Evolutionary conservation across 2,888 invertebrate genomes (phyloP).

Genomic region (Conistra vaccinii): DNA sequence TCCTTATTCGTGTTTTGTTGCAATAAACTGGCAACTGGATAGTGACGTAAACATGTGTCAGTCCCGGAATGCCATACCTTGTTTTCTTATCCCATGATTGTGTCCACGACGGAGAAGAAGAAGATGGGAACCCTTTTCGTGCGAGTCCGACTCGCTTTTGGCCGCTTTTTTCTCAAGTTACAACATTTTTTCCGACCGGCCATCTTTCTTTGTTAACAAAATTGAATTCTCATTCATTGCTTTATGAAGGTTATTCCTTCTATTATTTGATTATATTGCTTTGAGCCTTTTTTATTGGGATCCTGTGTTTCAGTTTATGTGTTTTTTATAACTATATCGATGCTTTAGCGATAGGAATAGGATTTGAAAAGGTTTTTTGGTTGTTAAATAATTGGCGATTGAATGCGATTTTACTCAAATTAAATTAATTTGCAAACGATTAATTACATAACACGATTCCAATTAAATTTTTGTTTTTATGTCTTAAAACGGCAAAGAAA

Average conservation of each 20-base stretch:
- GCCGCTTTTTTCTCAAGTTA: background rate
- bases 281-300: conserved; percentile 54
- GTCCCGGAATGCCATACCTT: too few species aligned
- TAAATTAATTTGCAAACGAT: background rate
- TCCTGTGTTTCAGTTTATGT: conserved; percentile 46
- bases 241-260: conserved; percentile 79
- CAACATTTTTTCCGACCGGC: conserved; percentile 63
- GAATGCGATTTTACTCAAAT: background rate
- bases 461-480: background rate
- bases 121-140: background rate
- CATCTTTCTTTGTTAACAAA: conserved; percentile 85
- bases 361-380: background rate
- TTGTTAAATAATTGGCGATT: background rate
- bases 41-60: too few species aligned
- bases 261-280: conserved; percentile 75
- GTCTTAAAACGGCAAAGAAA: background rate
- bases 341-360: conserved; percentile 22
- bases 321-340: conserved; percentile 45
- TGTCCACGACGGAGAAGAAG: too few species aligned
- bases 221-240: conserved; percentile 84
- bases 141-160: background rate
- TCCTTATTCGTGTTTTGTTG: too few species aligned
- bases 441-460: background rate
- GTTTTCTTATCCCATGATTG: too few species aligned
- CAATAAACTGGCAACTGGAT: too few species aligned